Evolutionary conservation across 2,797 vertebrate genomes (phyloP).

Genomic region (Kryptopterus vitreolus): DNA sequence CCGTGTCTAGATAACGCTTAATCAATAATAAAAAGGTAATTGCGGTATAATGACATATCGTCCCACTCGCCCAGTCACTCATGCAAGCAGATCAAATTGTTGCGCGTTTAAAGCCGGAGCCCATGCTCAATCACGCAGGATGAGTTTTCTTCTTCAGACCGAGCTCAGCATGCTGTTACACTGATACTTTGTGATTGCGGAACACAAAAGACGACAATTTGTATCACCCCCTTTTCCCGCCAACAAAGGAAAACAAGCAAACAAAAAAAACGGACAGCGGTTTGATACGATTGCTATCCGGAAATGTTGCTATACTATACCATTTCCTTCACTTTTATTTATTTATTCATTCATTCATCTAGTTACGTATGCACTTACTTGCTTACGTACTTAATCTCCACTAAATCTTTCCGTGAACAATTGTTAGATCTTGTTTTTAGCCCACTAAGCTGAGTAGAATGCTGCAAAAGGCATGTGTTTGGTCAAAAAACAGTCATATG

Average conservation of each 20-base stretch:
- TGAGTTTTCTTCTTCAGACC: background rate
- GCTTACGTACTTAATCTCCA: background rate
- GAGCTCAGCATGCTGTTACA: background rate
- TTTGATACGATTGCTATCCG: background rate
- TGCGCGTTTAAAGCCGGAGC: background rate
- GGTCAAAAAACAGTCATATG: background rate
- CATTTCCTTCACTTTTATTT: background rate
- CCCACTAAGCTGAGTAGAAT: background rate
- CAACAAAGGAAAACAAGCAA: background rate
- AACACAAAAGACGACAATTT: background rate
- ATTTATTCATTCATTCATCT: background rate
- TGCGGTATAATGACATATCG: slow-evolving; percentile 1
- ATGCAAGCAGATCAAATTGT: background rate
- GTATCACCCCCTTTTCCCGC: background rate
- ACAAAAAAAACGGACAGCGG: background rate
- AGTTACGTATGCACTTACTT: too few species aligned
- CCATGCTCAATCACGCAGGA: background rate
- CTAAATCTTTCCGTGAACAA: background rate
- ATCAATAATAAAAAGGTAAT: slow-evolving; percentile 24
- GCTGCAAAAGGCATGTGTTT: too few species aligned
- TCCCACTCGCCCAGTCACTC: background rate
- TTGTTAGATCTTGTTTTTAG: background rate
- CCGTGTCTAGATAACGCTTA: slow-evolving; percentile 9
- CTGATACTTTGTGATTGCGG: background rate
- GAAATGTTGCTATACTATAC: background rate